These are phyloP conservation scores for Peromyscus californicus DNA, from an alignment of 2,113 vertebrate genomes.

Conservation along the genomic window DNA sequence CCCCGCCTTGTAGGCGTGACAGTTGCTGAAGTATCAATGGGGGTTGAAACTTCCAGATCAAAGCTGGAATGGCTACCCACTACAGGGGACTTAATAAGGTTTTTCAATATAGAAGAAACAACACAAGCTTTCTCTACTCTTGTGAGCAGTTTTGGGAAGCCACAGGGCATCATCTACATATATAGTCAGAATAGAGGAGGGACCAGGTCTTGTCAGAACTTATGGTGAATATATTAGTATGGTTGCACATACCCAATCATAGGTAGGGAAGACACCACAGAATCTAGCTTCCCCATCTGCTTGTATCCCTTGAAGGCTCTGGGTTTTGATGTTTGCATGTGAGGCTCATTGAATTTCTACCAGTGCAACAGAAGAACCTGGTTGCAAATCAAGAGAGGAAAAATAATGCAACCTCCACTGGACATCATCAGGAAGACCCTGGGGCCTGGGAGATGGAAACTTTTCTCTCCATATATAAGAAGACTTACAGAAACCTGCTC, in stretches of 20 bases:
- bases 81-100: background rate
- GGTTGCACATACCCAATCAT: background rate
- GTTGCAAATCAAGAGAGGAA: background rate
- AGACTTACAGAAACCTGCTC: background rate
- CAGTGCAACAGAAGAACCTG: background rate
- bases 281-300: background rate
- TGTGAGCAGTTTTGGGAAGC: background rate
- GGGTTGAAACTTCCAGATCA: no score
- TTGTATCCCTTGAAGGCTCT: background rate
- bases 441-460: background rate
- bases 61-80: no score
- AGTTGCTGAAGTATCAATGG: no score
- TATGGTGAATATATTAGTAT: background rate
- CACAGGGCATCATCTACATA: background rate
- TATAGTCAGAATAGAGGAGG: background rate
- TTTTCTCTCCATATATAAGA: background rate
- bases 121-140: background rate
- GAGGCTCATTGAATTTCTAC: background rate
- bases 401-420: no score
- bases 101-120: background rate
- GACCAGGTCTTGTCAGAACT: background rate
- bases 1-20: no score
- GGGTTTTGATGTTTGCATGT: background rate
- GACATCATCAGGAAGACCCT: background rate
- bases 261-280: background rate